Conservation (phyloP, 2,113 vertebrate genomes). For the Sorex araneus region DNA sequence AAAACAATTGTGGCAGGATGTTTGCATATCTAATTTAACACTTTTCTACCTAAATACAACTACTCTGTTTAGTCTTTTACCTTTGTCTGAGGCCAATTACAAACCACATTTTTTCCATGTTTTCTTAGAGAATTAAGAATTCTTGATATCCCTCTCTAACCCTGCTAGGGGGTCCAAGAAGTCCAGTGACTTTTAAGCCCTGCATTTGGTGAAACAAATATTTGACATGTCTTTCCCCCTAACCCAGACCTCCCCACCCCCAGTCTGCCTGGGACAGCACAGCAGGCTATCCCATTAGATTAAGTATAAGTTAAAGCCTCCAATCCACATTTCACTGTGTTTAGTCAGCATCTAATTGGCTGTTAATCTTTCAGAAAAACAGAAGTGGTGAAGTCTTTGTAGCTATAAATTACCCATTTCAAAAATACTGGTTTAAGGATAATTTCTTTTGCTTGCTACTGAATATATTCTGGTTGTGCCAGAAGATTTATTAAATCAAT, state of each 20-base stretch:
- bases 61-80: constrained; percentile 78
- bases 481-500: constrained; percentile 41
- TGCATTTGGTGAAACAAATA: constrained; percentile 86
- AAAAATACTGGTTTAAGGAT: constrained; percentile 35
- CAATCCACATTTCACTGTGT: constrained; percentile 81
- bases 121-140: constrained; percentile 87
- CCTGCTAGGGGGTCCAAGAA: constrained; percentile 76
- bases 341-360: constrained; percentile 80
- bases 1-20: constrained; percentile 63
- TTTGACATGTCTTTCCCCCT: constrained; percentile 85
- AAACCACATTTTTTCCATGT: constrained; percentile 81
- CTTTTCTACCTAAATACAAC: constrained; percentile 41
- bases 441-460: background rate
- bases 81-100: constrained; percentile 86
- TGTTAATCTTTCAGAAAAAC: constrained; percentile 84
- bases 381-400: constrained; percentile 70
- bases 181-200: constrained; percentile 72
- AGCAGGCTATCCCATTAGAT: constrained; percentile 83
- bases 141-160: constrained; percentile 81
- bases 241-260: too few relatives aligned
- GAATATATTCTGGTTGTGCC: background rate
- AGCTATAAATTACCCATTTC: constrained; percentile 13
- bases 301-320: constrained; percentile 83
- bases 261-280: constrained; percentile 84
- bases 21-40: constrained; percentile 75